Base-by-base conservation (phyloP, 1,140 invertebrate genomes). In the Pogonus chalceus region DNA sequence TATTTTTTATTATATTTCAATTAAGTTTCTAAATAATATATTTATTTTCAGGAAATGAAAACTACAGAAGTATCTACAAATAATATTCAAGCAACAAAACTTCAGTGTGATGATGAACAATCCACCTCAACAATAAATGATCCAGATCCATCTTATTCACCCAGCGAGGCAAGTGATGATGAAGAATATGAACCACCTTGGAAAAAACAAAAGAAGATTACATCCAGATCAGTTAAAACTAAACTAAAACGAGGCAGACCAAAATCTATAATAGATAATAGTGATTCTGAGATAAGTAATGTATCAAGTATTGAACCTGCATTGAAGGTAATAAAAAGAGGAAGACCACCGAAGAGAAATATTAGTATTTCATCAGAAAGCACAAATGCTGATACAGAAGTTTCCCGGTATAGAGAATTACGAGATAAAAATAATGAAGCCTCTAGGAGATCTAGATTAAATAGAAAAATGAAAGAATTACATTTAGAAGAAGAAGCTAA, bases 341-440 rank as follows among this genome's bases (percentile, higher is more conserved):
- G 58, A 14, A 53, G 62, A 23, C 67, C 66, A n/a, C 60, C 67
- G 20, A 69, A 65, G 50, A 49, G 60, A 12, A 23, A 23, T 2
- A 54, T 48, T 24, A 63, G 65, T 14, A 56, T 63, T 56, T 52
- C 63, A 21, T 68, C 67, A 2, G 68, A 68, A 49, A 63, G 66
- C 53, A 70, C 69, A 23, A 69, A 43, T 18, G 56, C 57, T 2
- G 35, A 65, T 23, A 52, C 52, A 14, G 59, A 63, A 3, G 61
- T 58, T 23, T 59, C 58, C 10, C 79, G 71, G 55, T 85, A 86
- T 60, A 71, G 80, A 20, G 80, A 84, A 61, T 72, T 82, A 14
- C 71, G 85, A 14, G 81, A 84, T 56, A 84, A 84, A 60, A 88
- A 88, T 65, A 88, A 88, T 64, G 83, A 86, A 66, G 84, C 85